Percentiles rank a stretch among this genome's conserved stretches.
Evolutionary conservation across 2,113 vertebrate species (phyloP).

Genomic region (Arizona elegans): DNA sequence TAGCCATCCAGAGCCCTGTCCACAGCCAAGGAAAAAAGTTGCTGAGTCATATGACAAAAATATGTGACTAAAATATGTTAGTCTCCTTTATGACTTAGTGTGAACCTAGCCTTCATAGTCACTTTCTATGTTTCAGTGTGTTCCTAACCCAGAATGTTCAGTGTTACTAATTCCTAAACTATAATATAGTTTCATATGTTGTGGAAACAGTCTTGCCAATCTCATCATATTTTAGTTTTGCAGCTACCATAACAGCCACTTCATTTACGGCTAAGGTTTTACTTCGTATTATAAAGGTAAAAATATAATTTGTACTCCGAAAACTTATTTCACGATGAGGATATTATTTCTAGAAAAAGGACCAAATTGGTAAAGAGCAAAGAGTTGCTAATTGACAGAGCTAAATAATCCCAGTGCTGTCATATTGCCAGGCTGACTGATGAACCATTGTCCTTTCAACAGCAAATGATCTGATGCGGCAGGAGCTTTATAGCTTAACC

Average conservation of each 20-base stretch:
- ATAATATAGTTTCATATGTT: neutral
- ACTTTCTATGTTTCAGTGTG: neutral
- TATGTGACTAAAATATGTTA: neutral
- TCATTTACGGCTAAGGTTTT: neutral
- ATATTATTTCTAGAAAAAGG: slow-evolving; percentile 20
- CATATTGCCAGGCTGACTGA: slow-evolving; percentile 33
- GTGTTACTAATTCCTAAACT: too few species aligned
- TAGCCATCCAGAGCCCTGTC: neutral
- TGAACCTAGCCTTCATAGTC: neutral
- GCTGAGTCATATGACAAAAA: neutral
- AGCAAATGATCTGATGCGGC: slow-evolving; percentile 29
- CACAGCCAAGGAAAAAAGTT: neutral
- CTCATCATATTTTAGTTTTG: neutral
- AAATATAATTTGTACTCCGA: slow-evolving; percentile 44
- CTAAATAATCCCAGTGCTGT: slow-evolving; percentile 13
- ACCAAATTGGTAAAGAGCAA: slow-evolving; percentile 29
- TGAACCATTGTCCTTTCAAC: slow-evolving; percentile 30
- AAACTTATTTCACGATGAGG: neutral
- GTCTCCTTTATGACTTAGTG: neutral
- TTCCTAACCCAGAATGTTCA: neutral
- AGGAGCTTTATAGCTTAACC: slow-evolving; percentile 34
- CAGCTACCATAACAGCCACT: neutral
- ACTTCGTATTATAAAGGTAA: slow-evolving; percentile 23
- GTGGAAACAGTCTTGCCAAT: neutral
- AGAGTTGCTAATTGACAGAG: slow-evolving; percentile 50